Evolutionary conservation across 53 echinoderm and acorn worm species (phyloP).

Genomic region (Luidia sarsii): DNA sequence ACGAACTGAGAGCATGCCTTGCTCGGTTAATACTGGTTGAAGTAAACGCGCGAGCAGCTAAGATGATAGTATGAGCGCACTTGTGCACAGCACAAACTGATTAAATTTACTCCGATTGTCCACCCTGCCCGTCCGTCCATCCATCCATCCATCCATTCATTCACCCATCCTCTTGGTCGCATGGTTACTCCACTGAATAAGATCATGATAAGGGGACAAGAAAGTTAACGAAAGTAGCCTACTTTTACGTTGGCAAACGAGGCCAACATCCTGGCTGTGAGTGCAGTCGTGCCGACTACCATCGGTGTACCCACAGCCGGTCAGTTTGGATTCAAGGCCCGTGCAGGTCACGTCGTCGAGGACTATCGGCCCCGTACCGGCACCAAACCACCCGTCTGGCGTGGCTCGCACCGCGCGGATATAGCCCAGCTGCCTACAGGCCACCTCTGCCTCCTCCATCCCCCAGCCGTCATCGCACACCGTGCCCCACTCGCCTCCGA

Average conservation of each 20-base stretch:
- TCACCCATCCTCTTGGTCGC: background rate
- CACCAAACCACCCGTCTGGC: no score
- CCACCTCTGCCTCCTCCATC: no score
- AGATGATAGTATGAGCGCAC: background rate
- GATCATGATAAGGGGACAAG: constrained; percentile 15
- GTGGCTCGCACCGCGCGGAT: background rate
- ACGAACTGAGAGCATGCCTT: background rate
- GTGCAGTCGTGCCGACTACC: background rate
- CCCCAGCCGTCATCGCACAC: no score
- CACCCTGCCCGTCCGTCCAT: background rate
- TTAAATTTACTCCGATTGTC: background rate
- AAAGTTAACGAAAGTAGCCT: constrained; percentile 1
- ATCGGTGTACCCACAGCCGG: constrained; percentile 13
- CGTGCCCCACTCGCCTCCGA: constrained; percentile 15
- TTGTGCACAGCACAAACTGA: background rate
- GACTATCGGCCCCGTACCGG: no score
- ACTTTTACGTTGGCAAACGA: constrained; percentile 14
- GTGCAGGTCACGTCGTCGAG: no score
- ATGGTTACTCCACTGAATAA: background rate
- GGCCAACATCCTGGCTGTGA: background rate
- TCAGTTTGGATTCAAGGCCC: no score
- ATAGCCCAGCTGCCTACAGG: constrained; percentile 39
- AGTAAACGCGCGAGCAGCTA: background rate
- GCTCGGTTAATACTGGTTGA: background rate
- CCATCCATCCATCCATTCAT: background rate